Percentiles rank a stretch among this genome's conserved stretches.
Conservation (phyloP, 2,113 vertebrate genomes). For the Cryptomyrus ogoouensis region DNA sequence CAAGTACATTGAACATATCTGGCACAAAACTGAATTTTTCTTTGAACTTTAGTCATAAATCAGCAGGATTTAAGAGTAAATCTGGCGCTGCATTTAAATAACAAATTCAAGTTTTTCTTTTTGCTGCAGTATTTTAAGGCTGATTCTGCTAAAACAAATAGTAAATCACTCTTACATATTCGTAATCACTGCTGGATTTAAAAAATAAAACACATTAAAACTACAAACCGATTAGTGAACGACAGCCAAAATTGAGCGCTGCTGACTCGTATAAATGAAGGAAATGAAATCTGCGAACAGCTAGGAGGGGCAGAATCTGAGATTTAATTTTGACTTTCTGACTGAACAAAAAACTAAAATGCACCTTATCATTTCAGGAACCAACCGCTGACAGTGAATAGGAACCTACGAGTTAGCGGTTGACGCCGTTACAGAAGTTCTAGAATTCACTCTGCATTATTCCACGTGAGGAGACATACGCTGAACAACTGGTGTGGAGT, state of each 20-base stretch:
- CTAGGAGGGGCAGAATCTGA: neutral
- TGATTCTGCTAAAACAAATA: neutral
- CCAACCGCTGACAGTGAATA: slow-evolving; percentile 57
- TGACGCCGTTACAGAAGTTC: neutral
- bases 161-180: neutral
- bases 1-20: neutral
- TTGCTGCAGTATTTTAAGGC: neutral
- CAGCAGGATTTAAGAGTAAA: neutral
- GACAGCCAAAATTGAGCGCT: neutral
- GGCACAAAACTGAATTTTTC: neutral
- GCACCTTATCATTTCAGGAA: neutral
- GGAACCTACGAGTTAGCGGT: slow-evolving; percentile 45
- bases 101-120: neutral
- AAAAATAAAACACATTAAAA: neutral
- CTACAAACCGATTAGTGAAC: neutral
- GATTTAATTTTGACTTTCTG: neutral
- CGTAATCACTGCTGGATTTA: neutral
- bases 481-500: slow-evolving; percentile 42
- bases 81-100: neutral
- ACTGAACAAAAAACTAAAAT: neutral
- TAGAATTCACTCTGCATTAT: neutral
- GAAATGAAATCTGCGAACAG: neutral
- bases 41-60: neutral
- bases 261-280: neutral
- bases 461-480: neutral